phyloP scores from a whole-genome alignment of 1,140 invertebrate species.

The Cephus cinctus region DNA sequence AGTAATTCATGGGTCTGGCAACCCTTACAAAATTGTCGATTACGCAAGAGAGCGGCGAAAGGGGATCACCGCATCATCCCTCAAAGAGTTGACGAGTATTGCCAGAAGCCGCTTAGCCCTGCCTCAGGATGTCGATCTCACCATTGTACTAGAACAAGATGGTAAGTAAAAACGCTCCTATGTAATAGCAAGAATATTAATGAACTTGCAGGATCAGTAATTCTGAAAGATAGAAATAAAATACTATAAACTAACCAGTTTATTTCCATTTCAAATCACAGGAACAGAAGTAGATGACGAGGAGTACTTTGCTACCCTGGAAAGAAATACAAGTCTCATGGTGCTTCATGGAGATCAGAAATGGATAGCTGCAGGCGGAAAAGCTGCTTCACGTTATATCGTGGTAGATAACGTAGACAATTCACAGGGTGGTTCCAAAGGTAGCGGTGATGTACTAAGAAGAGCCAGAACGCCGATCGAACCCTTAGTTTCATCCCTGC shows the following conservation, averaged over 20 bases:
- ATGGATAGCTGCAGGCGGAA: conserved; percentile 60
- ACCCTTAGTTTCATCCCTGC: conserved; percentile 68
- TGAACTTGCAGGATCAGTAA: no score
- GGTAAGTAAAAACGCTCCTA: conserved; percentile 50
- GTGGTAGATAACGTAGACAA: conserved; percentile 71
- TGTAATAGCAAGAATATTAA: not conserved
- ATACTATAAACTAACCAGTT: no score
- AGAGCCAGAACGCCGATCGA: conserved; percentile 47
- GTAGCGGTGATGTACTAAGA: conserved; percentile 56
- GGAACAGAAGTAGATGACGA: conserved; percentile 86
- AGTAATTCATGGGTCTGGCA: no score
- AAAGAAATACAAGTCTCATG: conserved; percentile 80
- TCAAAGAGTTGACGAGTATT: conserved; percentile 70
- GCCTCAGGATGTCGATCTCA: conserved; percentile 61
- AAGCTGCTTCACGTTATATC: conserved; percentile 57
- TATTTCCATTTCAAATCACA: no score
- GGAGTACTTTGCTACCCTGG: conserved; percentile 82
- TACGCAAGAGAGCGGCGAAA: conserved; percentile 73
- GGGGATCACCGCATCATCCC: conserved; percentile 73
- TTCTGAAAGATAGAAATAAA: no score
- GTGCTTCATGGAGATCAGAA: conserved; percentile 71
- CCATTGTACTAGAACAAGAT: conserved; percentile 78
- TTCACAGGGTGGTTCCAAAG: conserved; percentile 54
- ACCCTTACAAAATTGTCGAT: conserved; percentile 69
- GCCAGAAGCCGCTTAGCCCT: conserved; percentile 43